Evolutionary conservation across 1,140 invertebrate species (phyloP), one percentile per base, ranked within the genome.

Genomic region (Lepidostoma basale): DNA sequence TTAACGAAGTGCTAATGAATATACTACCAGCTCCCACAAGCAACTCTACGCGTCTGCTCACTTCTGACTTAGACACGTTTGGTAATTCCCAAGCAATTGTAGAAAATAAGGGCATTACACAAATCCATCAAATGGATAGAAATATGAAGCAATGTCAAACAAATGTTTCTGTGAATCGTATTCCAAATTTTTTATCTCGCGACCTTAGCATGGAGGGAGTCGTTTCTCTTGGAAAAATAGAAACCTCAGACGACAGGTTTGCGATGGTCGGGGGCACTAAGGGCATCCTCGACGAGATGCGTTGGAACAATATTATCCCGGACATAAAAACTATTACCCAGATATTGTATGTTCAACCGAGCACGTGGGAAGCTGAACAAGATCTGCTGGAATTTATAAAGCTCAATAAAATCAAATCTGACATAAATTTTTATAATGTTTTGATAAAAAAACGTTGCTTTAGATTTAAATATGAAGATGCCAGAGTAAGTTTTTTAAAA

Each of bases 381-480:
- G 81, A 87, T 70, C 73, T 94, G 5, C 68, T 93, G 4, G 68
- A 75, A 33, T 75, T 84, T 20, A 86, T 95, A 75, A 84, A 86
- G 54, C 75, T 80, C 56, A 77, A 81, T 30, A 79, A 84, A 10
- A 75, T 95, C 0, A 84, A 83, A 73, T 79, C 88, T 0, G 94
- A 97, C 80, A 86, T 92, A 33, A 88, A 88, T 75, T 95, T 96
- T 76, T 95, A 88, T 73, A 98, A 97, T 79, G 86, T 91, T 76
- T 79, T 97, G 12, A 95, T 97, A 49, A 93, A 90, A 74, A 92
- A 88, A 75, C 84, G 92, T 59, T 88, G 86, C 74, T 79, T 87
- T 65, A 80, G 91, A 72, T 78, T 78, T 54, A 87, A 92, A 74
- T 89, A 88, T 77, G 78, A 84, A 58, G 81, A 77, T 74, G 92